Evolutionary conservation across 2,888 invertebrate species (phyloP).

Genomic region (Tachina lurida): DNA sequence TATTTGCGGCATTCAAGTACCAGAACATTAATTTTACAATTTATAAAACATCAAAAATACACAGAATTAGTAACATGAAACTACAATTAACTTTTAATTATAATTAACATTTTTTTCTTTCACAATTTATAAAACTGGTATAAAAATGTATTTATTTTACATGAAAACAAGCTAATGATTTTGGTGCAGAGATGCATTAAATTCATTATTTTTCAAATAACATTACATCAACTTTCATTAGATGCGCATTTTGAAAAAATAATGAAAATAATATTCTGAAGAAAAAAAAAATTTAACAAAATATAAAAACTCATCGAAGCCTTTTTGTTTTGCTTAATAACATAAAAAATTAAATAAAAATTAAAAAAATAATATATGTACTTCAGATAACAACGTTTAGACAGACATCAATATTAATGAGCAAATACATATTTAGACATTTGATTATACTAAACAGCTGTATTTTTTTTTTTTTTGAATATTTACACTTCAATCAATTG

Average conservation of each 20-base stretch:
- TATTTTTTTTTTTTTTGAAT: constrained; percentile 2
- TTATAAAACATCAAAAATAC: constrained; percentile 57
- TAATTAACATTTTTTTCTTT: constrained; percentile 11
- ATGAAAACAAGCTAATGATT: constrained; percentile 56
- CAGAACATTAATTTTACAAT: constrained; percentile 44
- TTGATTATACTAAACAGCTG: constrained; percentile 33
- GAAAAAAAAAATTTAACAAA: not conserved
- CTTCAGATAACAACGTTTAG: constrained; percentile 27
- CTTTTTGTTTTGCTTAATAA: not conserved
- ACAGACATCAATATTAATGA: constrained; percentile 47
- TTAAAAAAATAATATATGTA: not conserved
- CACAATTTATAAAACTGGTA: constrained; percentile 25
- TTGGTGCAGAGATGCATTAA: not conserved
- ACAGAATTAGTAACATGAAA: constrained; percentile 65
- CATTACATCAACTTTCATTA: not conserved
- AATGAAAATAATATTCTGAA: constrained; percentile 11
- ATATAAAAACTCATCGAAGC: constrained; percentile 4
- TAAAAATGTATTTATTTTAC: constrained; percentile 62
- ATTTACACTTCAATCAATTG: constrained; percentile 54
- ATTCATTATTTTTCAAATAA: constrained; percentile 34
- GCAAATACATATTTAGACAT: constrained; percentile 28
- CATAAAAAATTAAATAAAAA: constrained; percentile 28
- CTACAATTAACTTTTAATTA: constrained; percentile 63
- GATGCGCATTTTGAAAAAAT: not conserved
- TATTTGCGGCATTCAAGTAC: not conserved